phyloP scores from a whole-genome alignment of 2,888 invertebrate genomes.

The Melitaea athalia region DNA sequence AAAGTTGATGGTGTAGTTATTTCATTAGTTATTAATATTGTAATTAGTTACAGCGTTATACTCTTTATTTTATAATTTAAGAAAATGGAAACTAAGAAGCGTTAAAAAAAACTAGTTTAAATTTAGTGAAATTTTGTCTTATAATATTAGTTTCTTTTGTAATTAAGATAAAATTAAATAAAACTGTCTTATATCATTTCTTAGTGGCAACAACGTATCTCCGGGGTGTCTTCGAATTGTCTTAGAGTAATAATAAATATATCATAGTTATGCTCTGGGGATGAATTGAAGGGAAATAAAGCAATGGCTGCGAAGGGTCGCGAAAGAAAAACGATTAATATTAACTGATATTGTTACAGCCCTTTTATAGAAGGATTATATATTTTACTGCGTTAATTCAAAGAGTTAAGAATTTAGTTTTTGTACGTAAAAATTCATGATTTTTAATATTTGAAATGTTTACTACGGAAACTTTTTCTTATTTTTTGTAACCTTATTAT shows the following conservation, averaged over 20 bases:
- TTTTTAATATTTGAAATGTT: no score
- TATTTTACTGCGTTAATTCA: constrained; percentile 65
- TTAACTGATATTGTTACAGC: constrained; percentile 80
- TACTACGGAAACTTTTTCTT: no score
- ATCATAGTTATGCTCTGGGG: constrained; percentile 76
- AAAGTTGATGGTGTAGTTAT: no score
- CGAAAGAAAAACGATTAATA: constrained; percentile 81
- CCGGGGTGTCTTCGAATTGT: constrained; percentile 72
- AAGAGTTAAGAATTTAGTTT: constrained; percentile 63
- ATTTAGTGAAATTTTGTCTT: no score
- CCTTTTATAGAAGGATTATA: constrained; percentile 72
- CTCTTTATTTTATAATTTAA: no score
- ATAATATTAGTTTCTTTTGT: background rate
- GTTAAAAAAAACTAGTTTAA: no score
- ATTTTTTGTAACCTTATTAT: no score
- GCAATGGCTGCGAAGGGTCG: constrained; percentile 74
- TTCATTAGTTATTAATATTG: no score
- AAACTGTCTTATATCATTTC: constrained; percentile 13
- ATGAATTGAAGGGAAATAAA: constrained; percentile 79
- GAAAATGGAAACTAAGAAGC: no score
- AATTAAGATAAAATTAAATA: background rate
- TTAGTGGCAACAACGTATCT: constrained; percentile 65
- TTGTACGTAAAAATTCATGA: background rate
- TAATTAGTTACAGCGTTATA: no score
- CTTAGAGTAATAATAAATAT: constrained; percentile 78